phyloP scores from a whole-genome alignment of 64 coral and sea anemone species.

The Porites lutea region DNA sequence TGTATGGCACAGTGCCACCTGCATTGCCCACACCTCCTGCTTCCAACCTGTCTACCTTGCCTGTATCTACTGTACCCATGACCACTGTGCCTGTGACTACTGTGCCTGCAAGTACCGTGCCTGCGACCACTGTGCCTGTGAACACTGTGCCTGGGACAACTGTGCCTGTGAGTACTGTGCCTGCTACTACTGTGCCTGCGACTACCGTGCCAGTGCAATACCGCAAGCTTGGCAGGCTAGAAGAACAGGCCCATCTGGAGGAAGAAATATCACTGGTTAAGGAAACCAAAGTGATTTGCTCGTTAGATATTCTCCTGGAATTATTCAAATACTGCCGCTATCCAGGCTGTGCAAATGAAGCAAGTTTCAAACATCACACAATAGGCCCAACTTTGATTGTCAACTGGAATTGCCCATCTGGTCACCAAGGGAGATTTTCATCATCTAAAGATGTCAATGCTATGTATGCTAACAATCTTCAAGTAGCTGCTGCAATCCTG shows the following conservation, averaged over 20 bases:
- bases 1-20: neutral
- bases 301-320: slow-evolving; percentile 6
- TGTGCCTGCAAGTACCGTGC: too few species aligned
- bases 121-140: too few species aligned
- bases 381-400: slow-evolving; percentile 7
- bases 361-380: slow-evolving; percentile 11
- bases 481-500: neutral
- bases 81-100: too few species aligned
- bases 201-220: slow-evolving; percentile 2
- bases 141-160: too few species aligned
- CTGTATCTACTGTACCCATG: too few species aligned
- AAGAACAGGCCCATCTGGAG: slow-evolving; percentile 18
- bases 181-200: too few species aligned
- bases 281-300: slow-evolving; percentile 5
- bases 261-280: slow-evolving; percentile 33
- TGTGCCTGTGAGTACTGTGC: too few species aligned
- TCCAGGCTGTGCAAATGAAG: neutral
- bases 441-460: slow-evolving; percentile 7
- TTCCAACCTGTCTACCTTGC: neutral
- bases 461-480: slow-evolving; percentile 37
- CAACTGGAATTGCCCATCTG: slow-evolving; percentile 12
- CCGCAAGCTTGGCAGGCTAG: neutral
- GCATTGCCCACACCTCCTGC: neutral
- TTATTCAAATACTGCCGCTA: neutral
- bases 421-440: slow-evolving; percentile 21